These are phyloP conservation scores for Steinernema khuongi DNA, from an alignment of 1,140 invertebrate genomes.

Conservation along the genomic window DNA sequence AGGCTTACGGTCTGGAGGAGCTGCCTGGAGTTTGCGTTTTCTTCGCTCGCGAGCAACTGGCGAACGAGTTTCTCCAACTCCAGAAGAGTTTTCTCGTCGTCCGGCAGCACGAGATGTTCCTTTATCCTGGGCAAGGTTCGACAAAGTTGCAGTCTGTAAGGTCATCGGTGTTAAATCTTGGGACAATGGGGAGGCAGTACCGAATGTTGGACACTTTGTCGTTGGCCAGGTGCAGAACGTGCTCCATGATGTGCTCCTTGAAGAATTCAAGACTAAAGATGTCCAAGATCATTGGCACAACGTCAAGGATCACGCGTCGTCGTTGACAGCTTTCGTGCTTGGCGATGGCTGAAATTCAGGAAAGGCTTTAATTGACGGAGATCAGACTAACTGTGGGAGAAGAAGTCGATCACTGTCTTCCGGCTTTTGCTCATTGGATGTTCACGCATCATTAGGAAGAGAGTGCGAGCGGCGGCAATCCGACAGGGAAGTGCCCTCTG, in stretches of 20 bases:
- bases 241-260: conserved; percentile 60
- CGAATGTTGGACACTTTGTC: conserved; percentile 61
- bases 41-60: conserved; percentile 42
- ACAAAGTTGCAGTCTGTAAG: conserved; percentile 59
- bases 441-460: conserved; percentile 59
- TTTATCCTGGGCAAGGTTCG: conserved; percentile 61
- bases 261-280: conserved; percentile 62
- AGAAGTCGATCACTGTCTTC: conserved; percentile 55
- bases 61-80: conserved; percentile 44
- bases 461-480: conserved; percentile 59
- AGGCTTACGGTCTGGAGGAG: conserved; percentile 45
- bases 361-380: conserved; percentile 7
- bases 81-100: conserved; percentile 53
- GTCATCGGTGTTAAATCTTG: not conserved
- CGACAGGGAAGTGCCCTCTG: conserved; percentile 62
- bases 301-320: conserved; percentile 61
- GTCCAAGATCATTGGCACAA: conserved; percentile 59
- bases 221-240: conserved; percentile 57
- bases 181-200: conserved; percentile 11
- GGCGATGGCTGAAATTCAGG: conserved; percentile 59
- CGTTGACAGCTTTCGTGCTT: conserved; percentile 60
- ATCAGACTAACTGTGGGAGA: conserved; percentile 58
- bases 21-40: conserved; percentile 38
- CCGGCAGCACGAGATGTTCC: conserved; percentile 59
- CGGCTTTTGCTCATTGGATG: conserved; percentile 58